phyloP scores from a whole-genome alignment of 2,888 invertebrate genomes.

The Phortica okadai region DNA sequence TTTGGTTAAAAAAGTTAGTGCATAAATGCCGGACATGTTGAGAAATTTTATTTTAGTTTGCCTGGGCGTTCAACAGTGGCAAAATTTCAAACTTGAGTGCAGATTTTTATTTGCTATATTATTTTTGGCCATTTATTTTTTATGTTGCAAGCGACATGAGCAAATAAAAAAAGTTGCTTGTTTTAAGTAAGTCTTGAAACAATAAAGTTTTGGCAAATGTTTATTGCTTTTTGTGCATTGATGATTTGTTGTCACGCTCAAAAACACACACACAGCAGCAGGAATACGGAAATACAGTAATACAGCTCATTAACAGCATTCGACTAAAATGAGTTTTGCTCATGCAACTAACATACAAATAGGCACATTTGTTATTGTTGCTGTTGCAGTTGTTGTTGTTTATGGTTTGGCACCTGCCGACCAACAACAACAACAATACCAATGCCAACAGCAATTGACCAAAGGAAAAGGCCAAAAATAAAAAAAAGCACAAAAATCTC shows the following conservation, averaged over 20 bases:
- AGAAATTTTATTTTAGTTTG: slow-evolving; percentile 41
- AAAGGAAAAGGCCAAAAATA: neutral
- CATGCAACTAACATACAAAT: neutral
- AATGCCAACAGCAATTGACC: neutral
- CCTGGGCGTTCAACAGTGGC: slow-evolving; percentile 30
- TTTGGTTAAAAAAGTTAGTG: slow-evolving; percentile 44
- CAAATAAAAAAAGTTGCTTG: slow-evolving; percentile 32
- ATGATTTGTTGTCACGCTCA: neutral
- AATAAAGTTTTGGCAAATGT: slow-evolving; percentile 40
- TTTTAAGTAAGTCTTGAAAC: slow-evolving; percentile 50
- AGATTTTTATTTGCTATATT: neutral
- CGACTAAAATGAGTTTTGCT: neutral
- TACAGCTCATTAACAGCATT: neutral
- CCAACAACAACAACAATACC: slow-evolving; percentile 1
- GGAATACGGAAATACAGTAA: too few relatives aligned
- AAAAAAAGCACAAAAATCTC: neutral
- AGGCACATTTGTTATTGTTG: neutral
- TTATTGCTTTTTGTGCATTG: slow-evolving; percentile 9
- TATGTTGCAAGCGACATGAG: slow-evolving; percentile 52
- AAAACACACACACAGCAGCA: neutral
- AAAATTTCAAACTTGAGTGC: neutral
- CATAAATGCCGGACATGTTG: slow-evolving; percentile 60
- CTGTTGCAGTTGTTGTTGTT: neutral
- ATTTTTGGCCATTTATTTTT: neutral
- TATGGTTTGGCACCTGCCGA: neutral